Evolutionary conservation across 92 coral and sea anemone species (phyloP).

Genomic region (Montipora capitata): DNA sequence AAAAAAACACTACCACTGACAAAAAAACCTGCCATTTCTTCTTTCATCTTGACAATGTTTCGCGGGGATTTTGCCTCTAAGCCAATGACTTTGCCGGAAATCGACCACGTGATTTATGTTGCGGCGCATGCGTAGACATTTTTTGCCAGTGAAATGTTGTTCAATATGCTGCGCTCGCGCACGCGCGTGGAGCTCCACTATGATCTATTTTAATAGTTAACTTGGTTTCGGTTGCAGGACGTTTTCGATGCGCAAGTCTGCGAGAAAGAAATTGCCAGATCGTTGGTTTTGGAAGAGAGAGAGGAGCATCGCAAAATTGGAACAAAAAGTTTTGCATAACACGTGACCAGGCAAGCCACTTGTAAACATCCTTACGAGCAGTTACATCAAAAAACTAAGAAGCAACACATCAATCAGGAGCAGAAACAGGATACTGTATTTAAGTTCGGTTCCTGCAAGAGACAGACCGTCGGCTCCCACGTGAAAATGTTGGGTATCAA

Average conservation of each 20-base stretch:
- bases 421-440: no score
- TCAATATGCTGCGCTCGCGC: no score
- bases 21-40: conserved; percentile 6
- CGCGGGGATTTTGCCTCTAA: not conserved
- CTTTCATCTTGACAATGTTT: not conserved
- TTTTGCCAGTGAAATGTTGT: no score
- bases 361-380: not conserved
- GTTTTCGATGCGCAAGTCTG: not conserved
- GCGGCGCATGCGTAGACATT: no score
- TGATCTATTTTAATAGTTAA: not conserved
- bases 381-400: not conserved
- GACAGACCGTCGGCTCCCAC: not conserved
- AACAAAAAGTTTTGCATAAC: not conserved
- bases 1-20: no score
- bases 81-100: not conserved
- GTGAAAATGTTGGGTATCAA: not conserved
- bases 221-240: not conserved
- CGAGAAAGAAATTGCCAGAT: conserved; percentile 12
- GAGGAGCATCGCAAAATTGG: not conserved
- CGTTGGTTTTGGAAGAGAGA: conserved; percentile 12
- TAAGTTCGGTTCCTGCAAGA: no score
- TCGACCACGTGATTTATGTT: not conserved
- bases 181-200: no score
- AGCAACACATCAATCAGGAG: no score
- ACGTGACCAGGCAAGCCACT: not conserved